A percentile compares a stretch with the other conserved stretches of the same genome.
Conservation (phyloP, 2,797 vertebrate species). For the Pogoniulus pusillus region DNA sequence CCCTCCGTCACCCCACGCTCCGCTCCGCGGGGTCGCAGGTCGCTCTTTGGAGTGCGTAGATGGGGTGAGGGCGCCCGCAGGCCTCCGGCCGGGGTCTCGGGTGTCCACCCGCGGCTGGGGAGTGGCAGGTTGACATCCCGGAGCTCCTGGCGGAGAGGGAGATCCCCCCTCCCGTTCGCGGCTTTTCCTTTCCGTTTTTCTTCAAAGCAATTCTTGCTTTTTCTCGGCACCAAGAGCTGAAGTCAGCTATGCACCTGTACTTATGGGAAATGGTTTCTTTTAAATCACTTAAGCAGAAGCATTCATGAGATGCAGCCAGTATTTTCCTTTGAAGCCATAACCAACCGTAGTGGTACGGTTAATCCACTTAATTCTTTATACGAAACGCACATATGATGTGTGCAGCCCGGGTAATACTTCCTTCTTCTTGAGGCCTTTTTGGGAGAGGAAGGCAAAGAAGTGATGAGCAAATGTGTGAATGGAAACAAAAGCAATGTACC, state of each 20-base stretch:
- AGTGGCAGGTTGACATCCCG: neutral
- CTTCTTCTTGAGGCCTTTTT: neutral
- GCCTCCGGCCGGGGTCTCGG: neutral
- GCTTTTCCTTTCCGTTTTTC: neutral
- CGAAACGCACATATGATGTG: neutral
- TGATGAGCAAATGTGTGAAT: neutral
- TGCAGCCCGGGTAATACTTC: neutral
- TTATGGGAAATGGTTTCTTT: constrained; percentile 67
- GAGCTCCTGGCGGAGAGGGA: neutral
- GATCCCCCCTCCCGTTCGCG: neutral
- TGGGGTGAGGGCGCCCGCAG: neutral
- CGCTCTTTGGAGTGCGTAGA: neutral
- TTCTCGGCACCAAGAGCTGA: neutral
- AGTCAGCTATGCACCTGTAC: constrained; percentile 72
- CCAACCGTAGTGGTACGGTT: constrained; percentile 42
- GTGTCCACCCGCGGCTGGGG: neutral
- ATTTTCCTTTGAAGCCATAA: constrained; percentile 42
- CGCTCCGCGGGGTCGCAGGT: no score
- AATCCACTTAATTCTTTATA: constrained; percentile 51
- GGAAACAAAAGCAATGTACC: neutral
- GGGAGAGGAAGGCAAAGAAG: neutral
- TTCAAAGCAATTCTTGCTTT: neutral
- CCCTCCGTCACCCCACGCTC: neutral
- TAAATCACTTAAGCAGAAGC: constrained; percentile 60
- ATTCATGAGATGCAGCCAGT: constrained; percentile 32